phyloP scores from a whole-genome alignment of 2,113 vertebrate species.

The Microtus pennsylvanicus region DNA sequence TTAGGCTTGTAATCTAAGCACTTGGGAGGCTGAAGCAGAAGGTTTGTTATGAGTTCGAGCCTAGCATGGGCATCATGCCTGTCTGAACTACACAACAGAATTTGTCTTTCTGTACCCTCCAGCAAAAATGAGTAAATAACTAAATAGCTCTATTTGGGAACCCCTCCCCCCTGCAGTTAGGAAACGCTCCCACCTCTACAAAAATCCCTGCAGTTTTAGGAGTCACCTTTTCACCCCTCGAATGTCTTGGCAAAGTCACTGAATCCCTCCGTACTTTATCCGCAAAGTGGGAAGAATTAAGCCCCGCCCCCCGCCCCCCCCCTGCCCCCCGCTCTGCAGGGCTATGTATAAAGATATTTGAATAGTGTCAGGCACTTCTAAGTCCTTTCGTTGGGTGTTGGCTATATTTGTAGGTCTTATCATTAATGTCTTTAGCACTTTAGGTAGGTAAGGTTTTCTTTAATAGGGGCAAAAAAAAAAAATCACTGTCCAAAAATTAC shows the following conservation, averaged over 20 bases:
- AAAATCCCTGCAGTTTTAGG: background rate
- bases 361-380: background rate
- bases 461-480: background rate
- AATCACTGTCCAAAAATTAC: background rate
- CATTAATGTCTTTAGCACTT: background rate
- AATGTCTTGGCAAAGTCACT: conserved; percentile 10
- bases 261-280: background rate
- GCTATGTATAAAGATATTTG: background rate
- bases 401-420: background rate
- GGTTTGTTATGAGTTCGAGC: background rate
- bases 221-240: background rate
- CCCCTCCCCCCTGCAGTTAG: background rate
- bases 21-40: background rate
- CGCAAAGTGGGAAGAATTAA: conserved; percentile 38
- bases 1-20: background rate
- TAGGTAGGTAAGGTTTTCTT: background rate
- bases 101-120: background rate
- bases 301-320: too few species aligned
- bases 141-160: background rate
- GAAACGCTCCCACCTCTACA: background rate
- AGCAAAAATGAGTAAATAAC: background rate
- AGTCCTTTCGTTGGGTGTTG: conserved; percentile 3
- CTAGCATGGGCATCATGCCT: background rate
- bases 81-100: background rate
- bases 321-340: background rate